phyloP scores from a whole-genome alignment of 1,140 invertebrate species.

The Drosophila paulistorum region DNA sequence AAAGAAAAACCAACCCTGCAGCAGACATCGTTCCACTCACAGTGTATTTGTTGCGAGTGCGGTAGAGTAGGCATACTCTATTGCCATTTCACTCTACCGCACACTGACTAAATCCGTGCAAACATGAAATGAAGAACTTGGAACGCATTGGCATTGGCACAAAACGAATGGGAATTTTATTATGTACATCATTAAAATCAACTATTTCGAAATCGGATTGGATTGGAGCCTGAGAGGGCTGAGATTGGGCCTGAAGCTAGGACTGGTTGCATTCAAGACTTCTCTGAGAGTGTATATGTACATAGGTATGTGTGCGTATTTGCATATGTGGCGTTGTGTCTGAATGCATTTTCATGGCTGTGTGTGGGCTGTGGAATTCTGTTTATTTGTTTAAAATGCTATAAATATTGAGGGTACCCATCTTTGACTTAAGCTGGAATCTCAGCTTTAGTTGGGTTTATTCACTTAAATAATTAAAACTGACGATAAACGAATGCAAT shows the following conservation, averaged over 20 bases:
- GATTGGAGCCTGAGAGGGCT: constrained; percentile 69
- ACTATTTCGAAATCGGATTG: constrained; percentile 82
- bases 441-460: constrained; percentile 43
- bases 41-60: constrained; percentile 7
- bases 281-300: constrained; percentile 23
- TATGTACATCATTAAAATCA: constrained; percentile 83
- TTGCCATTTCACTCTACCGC: constrained; percentile 25
- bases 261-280: constrained; percentile 49
- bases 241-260: constrained; percentile 41
- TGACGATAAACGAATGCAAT: constrained; percentile 46
- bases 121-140: constrained; percentile 55
- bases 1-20: constrained; percentile 44
- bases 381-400: constrained; percentile 83
- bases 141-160: constrained; percentile 81
- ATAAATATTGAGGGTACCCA: constrained; percentile 74
- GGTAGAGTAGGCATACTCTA: constrained; percentile 4
- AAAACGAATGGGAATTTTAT: constrained; percentile 83
- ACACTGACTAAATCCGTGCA: constrained; percentile 65
- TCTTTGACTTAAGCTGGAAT: constrained; percentile 27
- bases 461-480: constrained; percentile 73
- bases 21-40: constrained; percentile 57
- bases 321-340: constrained; percentile 22
- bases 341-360: constrained; percentile 70
- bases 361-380: constrained; percentile 68
- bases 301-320: constrained; percentile 24